These are phyloP conservation scores for Desmophyllum pertusum DNA, from an alignment of 92 coral and sea anemone genomes.

Conservation along the genomic window DNA sequence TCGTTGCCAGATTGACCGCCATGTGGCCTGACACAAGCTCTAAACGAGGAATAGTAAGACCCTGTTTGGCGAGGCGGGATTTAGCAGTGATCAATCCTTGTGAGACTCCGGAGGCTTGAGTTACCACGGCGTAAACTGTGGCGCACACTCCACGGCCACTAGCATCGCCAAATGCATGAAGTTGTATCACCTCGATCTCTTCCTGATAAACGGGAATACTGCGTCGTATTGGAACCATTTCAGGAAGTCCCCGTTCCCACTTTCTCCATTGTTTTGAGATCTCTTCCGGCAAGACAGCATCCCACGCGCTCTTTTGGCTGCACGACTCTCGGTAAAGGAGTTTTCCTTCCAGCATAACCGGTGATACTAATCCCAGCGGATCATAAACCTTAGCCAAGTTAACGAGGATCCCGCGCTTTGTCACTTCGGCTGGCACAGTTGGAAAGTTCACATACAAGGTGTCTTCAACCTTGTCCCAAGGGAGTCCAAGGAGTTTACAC, in stretches of 20 bases:
- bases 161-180: slow-evolving; percentile 1
- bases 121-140: slow-evolving; percentile 20
- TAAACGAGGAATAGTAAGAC: too few relatives aligned
- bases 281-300: background rate
- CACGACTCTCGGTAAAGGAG: background rate
- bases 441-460: background rate
- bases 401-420: too few relatives aligned
- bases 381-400: too few relatives aligned
- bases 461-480: background rate
- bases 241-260: background rate
- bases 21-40: too few relatives aligned
- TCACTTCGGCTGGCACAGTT: too few relatives aligned
- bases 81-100: slow-evolving; percentile 21
- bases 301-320: background rate
- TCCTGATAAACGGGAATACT: background rate
- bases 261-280: background rate
- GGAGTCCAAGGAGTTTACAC: slow-evolving; percentile 5
- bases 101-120: slow-evolving; percentile 11
- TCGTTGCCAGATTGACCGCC: too few relatives aligned
- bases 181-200: background rate
- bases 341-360: too few relatives aligned
- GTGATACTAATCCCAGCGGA: too few relatives aligned
- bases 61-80: slow-evolving; percentile 24
- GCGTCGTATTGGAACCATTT: background rate
- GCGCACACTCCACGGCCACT: background rate